Evolutionary conservation across 2,888 invertebrate genomes (phyloP).

Genomic region (Pyrrhia umbra): DNA sequence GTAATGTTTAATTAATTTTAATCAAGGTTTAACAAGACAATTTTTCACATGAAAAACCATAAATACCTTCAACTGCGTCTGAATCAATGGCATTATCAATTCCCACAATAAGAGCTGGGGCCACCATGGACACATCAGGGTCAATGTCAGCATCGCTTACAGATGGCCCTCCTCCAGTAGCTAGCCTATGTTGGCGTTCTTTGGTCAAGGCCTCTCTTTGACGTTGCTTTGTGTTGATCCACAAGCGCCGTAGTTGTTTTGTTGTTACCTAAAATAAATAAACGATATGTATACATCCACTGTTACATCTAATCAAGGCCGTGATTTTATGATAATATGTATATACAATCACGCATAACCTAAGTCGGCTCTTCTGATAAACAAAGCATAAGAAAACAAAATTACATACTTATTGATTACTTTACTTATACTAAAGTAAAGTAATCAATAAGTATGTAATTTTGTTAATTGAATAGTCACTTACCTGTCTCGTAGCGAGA

Average conservation of each 20-base stretch:
- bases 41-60: background rate
- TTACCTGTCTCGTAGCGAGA: background rate
- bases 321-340: background rate
- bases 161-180: constrained; percentile 12
- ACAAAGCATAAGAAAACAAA: constrained; percentile 1
- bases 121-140: constrained; percentile 10
- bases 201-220: constrained; percentile 39
- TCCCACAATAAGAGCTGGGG: constrained; percentile 13
- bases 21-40: constrained; percentile 8
- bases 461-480: constrained; percentile 2
- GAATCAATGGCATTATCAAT: constrained; percentile 23
- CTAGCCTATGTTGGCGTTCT: constrained; percentile 28
- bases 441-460: constrained; percentile 2
- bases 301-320: background rate
- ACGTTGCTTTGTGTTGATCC: constrained; percentile 53
- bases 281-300: background rate
- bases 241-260: constrained; percentile 47
- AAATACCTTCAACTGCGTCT: constrained; percentile 10
- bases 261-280: constrained; percentile 11
- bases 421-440: too few relatives aligned
- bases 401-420: too few relatives aligned
- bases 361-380: too few relatives aligned
- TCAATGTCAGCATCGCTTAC: constrained; percentile 5
- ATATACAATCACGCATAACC: background rate
- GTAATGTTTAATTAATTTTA: constrained; percentile 7